These are phyloP conservation scores for Drosophila tanythrix DNA, from an alignment of 2,888 invertebrate species.

Conservation along the genomic window DNA sequence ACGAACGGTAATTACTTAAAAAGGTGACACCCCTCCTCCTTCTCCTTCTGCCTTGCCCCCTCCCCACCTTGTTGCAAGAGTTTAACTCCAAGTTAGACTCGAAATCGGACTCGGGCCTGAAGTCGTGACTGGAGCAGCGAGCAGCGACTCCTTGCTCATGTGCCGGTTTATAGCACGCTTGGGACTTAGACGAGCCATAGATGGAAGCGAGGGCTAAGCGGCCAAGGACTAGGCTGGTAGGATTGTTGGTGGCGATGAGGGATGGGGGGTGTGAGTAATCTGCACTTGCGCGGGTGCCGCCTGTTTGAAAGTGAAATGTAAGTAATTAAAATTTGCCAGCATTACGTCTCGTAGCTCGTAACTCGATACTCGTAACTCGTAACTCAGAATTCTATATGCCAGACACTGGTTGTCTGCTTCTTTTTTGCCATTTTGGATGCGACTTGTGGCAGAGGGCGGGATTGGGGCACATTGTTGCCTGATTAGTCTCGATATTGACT, in stretches of 20 bases:
- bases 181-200: constrained; percentile 35
- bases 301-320: constrained; percentile 68
- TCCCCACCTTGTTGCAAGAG: not conserved
- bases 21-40: constrained; percentile 39
- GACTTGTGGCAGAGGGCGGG: not conserved
- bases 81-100: constrained; percentile 3
- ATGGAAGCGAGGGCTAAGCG: not conserved
- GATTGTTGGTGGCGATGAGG: not conserved
- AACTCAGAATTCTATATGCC: constrained; percentile 35
- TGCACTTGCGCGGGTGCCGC: constrained; percentile 73
- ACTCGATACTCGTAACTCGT: constrained; percentile 44
- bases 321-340: constrained; percentile 76
- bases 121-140: constrained; percentile 32
- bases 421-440: not conserved
- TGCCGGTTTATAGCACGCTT: constrained; percentile 70
- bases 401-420: constrained; percentile 29
- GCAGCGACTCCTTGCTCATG: constrained; percentile 47
- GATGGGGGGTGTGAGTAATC: not conserved
- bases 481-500: constrained; percentile 38
- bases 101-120: constrained; percentile 20
- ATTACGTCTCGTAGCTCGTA: constrained; percentile 44
- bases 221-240: not conserved
- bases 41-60: too few relatives aligned
- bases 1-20: constrained; percentile 74
- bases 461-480: constrained; percentile 16